phyloP scores from a whole-genome alignment of 2,797 vertebrate species.

The Darevskia mixta region DNA sequence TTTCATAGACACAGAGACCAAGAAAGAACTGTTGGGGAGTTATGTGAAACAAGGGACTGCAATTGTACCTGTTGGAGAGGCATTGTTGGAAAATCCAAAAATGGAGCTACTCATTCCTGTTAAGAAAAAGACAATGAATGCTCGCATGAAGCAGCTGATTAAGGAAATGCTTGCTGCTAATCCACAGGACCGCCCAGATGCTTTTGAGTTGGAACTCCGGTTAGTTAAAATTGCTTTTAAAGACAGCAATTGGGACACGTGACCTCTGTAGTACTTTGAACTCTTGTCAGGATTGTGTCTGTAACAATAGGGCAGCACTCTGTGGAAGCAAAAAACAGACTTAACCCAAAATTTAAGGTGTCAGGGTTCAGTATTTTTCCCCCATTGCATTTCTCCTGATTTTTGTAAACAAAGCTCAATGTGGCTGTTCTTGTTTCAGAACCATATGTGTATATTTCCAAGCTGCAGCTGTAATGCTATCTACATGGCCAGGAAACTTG shows the following conservation, averaged over 20 bases:
- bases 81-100: constrained; percentile 94
- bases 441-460: constrained; percentile 39
- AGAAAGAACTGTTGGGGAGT: constrained; percentile 94
- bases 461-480: constrained; percentile 23
- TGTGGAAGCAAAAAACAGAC: constrained; percentile 54
- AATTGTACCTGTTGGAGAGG: constrained; percentile 94
- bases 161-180: constrained; percentile 97
- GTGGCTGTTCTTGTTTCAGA: constrained; percentile 46
- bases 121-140: constrained; percentile 95
- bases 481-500: constrained; percentile 56
- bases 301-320: constrained; percentile 61
- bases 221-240: constrained; percentile 95
- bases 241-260: constrained; percentile 97
- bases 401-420: constrained; percentile 49
- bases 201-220: constrained; percentile 93
- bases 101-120: constrained; percentile 96
- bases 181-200: constrained; percentile 94
- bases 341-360: constrained; percentile 51
- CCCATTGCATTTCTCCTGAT: constrained; percentile 11
- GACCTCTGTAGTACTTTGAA: constrained; percentile 68
- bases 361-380: constrained; percentile 50
- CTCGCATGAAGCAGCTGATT: constrained; percentile 93
- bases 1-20: constrained; percentile 92
- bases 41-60: constrained; percentile 92
- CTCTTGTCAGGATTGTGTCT: constrained; percentile 62